These are phyloP conservation scores for Amiota minor DNA, from an alignment of 2,888 invertebrate species.

Conservation along the genomic window DNA sequence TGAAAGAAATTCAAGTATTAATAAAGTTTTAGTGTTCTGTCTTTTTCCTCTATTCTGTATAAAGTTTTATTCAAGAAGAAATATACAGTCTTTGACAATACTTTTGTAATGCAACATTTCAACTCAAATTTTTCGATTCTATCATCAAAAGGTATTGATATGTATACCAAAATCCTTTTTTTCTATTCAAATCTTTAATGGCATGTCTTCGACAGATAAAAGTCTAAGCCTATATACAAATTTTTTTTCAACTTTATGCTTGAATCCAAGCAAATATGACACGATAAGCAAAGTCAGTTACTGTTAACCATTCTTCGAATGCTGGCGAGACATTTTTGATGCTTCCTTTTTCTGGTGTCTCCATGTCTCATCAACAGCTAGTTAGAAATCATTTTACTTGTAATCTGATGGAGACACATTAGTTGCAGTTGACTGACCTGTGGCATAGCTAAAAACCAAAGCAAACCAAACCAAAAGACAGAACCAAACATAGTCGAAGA, in stretches of 20 bases:
- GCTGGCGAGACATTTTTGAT: constrained; percentile 3
- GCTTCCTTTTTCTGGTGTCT: not conserved
- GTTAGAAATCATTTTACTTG: not conserved
- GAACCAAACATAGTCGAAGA: not conserved
- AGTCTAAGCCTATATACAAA: constrained; percentile 6
- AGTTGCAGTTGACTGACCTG: constrained; percentile 24
- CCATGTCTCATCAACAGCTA: not conserved
- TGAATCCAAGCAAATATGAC: constrained; percentile 29
- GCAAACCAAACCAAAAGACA: no score
- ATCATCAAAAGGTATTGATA: no score
- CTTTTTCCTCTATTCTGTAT: no score
- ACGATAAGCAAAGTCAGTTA: not conserved
- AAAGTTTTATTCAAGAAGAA: no score
- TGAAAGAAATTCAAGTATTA: no score
- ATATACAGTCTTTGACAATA: no score
- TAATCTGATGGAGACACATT: constrained; percentile 28
- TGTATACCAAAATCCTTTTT: no score
- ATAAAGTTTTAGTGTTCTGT: no score
- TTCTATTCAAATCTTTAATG: no score
- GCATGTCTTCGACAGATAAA: constrained; percentile 9
- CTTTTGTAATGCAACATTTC: no score
- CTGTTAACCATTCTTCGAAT: no score
- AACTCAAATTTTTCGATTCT: no score
- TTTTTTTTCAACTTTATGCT: constrained; percentile 24
- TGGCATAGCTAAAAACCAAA: not conserved